These are phyloP conservation scores for Gnathonemus longibarbis DNA, from an alignment of 2,113 vertebrate species.

Conservation along the genomic window DNA sequence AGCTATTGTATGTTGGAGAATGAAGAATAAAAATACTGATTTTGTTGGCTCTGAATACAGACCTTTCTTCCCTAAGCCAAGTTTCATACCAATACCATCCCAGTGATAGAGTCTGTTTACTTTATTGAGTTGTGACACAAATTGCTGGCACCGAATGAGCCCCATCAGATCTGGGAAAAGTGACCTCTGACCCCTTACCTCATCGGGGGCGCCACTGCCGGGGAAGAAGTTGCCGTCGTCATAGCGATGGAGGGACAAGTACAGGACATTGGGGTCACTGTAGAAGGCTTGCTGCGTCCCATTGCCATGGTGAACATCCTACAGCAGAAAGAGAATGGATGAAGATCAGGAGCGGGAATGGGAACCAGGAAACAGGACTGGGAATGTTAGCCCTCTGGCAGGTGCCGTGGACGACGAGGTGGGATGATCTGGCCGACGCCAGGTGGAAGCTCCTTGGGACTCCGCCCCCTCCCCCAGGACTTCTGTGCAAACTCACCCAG, in stretches of 20 bases:
- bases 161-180: background rate
- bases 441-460: background rate
- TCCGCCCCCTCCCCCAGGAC: no score
- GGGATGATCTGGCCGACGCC: background rate
- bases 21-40: background rate
- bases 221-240: slow-evolving; percentile 98
- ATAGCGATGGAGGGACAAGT: slow-evolving; percentile 91
- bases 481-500: slow-evolving; percentile 75
- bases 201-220: slow-evolving; percentile 89
- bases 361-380: background rate
- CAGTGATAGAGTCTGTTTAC: background rate
- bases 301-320: slow-evolving; percentile 75
- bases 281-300: slow-evolving; percentile 91
- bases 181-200: slow-evolving; percentile 56
- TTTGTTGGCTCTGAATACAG: background rate
- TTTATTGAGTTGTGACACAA: background rate
- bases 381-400: background rate
- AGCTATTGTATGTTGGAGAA: background rate
- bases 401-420: background rate
- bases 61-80: background rate
- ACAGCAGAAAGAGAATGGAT: slow-evolving; percentile 21
- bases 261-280: slow-evolving; percentile 80
- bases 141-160: background rate
- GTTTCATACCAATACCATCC: background rate
- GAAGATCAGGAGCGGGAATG: background rate